Base-by-base conservation (phyloP, 2,888 invertebrate genomes). In the Heterodera filipjevi region DNA sequence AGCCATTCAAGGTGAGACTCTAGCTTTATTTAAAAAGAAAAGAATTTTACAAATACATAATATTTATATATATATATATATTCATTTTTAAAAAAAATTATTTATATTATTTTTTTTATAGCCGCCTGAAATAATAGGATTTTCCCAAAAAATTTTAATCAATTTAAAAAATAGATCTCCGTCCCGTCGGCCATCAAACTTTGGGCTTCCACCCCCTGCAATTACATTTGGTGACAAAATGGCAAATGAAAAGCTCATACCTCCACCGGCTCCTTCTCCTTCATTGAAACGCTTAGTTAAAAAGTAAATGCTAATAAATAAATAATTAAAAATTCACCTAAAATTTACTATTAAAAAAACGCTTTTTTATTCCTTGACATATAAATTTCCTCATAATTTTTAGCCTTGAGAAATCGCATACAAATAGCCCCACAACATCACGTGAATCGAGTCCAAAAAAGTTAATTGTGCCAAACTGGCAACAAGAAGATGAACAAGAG, bases 221-320 rank as follows among this genome's bases (percentile, higher is more conserved):
- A 32, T 44, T 3, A 33, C 49, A 30, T 53, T 53, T 14, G 73
- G 53, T n/a, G 53, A 27, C 27, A 19, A 46, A 30, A 53, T 73
- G 1, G 33, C 49, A 27, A 73, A 32, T 19, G 73, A 73, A 33
- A 73, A 59, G 59, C 53, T 73, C 30, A 49, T 73, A 32, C 46
- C 73, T n/a, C 73, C 73, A 22, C 73, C 73, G 22, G 46, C 53
- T 10, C 32, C 33, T 30, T 49, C 73, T 3, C 68, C 68, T 10
- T 35, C 68, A 27, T 10, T 68, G 22, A 68, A 68, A 35, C 68
- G 68, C 14, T n/a, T 59, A n/a, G 59, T 59, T 27, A 59, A 59
- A 8, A n/a, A 27, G 59, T 59, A n/a, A n/a, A n/a, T n/a, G n/a
- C n/a, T n/a, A n/a, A n/a, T n/a, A n/a, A n/a, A n/a, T n/a, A n/a